Evolutionary conservation across 2,888 invertebrate species (phyloP).

Genomic region (Hyposoter didymator): DNA sequence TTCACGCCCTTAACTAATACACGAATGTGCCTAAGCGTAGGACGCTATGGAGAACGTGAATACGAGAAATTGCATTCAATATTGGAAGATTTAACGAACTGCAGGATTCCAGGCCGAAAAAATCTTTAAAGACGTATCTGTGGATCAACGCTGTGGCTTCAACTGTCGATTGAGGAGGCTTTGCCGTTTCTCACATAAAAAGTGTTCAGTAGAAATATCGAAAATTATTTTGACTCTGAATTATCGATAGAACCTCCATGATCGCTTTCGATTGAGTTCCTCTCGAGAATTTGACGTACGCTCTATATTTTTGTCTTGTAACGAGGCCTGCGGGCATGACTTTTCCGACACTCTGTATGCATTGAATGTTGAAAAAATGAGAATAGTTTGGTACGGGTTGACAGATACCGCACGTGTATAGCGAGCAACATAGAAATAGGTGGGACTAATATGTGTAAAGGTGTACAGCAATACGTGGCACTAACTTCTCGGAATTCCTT

Average conservation of each 20-base stretch:
- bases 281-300: background rate
- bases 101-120: background rate
- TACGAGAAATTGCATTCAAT: background rate
- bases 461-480: conserved; percentile 64
- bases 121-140: too few relatives aligned
- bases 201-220: too few relatives aligned
- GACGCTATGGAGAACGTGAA: background rate
- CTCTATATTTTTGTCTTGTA: background rate
- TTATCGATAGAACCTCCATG: too few relatives aligned
- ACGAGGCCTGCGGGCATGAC: background rate
- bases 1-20: background rate
- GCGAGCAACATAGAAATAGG: background rate
- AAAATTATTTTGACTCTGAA: too few relatives aligned
- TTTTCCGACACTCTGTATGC: background rate
- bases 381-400: conserved; percentile 20
- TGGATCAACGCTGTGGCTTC: background rate
- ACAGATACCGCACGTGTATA: background rate
- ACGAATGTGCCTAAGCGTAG: background rate
- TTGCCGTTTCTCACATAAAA: too few relatives aligned
- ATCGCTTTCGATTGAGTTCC: background rate
- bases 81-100: background rate
- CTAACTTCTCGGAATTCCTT: conserved; percentile 79
- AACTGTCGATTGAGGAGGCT: background rate
- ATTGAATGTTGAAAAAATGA: background rate
- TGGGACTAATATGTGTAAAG: conserved; percentile 15